Conservation (phyloP, 2,888 invertebrate species). For the Euzophera pinguis region DNA sequence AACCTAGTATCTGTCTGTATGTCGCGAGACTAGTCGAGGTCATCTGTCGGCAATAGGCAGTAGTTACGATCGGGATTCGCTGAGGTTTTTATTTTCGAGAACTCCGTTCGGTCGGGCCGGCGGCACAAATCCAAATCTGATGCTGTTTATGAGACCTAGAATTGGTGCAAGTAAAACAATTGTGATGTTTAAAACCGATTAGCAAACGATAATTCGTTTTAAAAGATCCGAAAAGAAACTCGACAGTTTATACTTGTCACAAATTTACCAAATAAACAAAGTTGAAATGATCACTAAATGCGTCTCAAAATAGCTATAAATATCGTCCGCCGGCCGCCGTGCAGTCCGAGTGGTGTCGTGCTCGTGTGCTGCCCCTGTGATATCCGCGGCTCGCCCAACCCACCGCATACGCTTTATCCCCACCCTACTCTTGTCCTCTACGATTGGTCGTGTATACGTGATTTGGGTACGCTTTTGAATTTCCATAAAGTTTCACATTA, state of each 20-base stretch:
- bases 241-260: too few species aligned
- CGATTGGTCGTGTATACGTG: slow-evolving; percentile 12
- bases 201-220: too few species aligned
- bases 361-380: slow-evolving; percentile 22
- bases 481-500: too few species aligned
- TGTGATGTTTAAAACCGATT: too few species aligned
- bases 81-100: slow-evolving; percentile 32
- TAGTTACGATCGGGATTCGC: slow-evolving; percentile 33
- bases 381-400: slow-evolving; percentile 16
- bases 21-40: slow-evolving; percentile 51
- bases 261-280: too few species aligned
- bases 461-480: background rate
- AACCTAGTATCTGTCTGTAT: slow-evolving; percentile 45
- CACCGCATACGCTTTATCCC: slow-evolving; percentile 16
- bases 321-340: slow-evolving; percentile 13
- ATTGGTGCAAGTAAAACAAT: too few species aligned
- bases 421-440: background rate
- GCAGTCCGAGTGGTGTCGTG: slow-evolving; percentile 14
- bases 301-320: background rate
- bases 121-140: slow-evolving; percentile 19
- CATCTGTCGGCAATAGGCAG: slow-evolving; percentile 47
- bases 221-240: too few species aligned
- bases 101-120: slow-evolving; percentile 33
- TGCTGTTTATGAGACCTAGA: too few species aligned
- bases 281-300: background rate